Evolutionary conservation across 2,888 invertebrate species (phyloP).

Genomic region (Eurytoma californica): DNA sequence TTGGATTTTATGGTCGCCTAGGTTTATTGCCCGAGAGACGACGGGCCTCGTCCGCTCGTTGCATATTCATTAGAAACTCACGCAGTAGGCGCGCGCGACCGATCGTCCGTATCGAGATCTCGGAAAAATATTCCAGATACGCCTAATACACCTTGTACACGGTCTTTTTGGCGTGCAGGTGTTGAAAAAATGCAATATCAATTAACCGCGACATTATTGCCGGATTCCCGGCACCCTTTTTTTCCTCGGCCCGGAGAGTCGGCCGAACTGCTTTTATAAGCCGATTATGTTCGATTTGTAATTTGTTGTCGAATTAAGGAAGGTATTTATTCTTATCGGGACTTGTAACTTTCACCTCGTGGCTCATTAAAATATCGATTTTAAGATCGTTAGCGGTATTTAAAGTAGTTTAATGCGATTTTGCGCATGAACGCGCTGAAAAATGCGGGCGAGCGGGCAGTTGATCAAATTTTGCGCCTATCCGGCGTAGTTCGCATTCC

Average conservation of each 20-base stretch:
- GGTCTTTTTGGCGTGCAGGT: not conserved
- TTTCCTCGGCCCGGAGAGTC: not conserved
- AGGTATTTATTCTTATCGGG: too few species aligned
- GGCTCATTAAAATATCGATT: too few species aligned
- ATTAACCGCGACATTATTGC: constrained; percentile 2
- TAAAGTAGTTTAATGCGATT: too few species aligned
- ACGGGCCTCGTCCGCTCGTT: constrained; percentile 58
- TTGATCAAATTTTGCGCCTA: too few species aligned
- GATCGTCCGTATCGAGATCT: not conserved
- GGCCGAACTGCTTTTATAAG: not conserved
- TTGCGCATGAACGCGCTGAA: too few species aligned
- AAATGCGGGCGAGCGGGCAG: too few species aligned
- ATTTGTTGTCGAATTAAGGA: too few species aligned
- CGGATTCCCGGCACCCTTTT: too few species aligned
- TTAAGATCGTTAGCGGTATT: too few species aligned
- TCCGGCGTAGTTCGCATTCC: not conserved
- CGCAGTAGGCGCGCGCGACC: not conserved
- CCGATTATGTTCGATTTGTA: too few species aligned
- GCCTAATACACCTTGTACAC: not conserved
- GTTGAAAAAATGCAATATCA: constrained; percentile 30
- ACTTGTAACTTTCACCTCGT: too few species aligned
- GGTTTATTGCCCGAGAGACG: constrained; percentile 67
- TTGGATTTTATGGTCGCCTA: constrained; percentile 73
- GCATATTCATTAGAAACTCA: constrained; percentile 67
- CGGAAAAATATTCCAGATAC: constrained; percentile 3